phyloP scores from a whole-genome alignment of 2,888 invertebrate genomes.

The Eretmocerus hayati region DNA sequence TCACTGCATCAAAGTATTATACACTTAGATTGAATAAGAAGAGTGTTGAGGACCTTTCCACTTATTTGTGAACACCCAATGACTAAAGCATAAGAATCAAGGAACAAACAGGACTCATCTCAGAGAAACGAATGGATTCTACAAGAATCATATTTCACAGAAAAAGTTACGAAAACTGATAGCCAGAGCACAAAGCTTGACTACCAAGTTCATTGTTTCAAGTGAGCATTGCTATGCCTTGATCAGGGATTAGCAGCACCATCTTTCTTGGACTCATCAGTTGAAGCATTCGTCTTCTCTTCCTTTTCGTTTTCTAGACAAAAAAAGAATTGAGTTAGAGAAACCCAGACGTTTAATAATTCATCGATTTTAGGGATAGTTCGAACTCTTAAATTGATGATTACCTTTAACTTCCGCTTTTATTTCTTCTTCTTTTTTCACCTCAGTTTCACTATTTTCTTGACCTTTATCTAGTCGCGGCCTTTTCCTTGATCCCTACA shows the following conservation, averaged over 20 bases:
- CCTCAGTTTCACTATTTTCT: constrained; percentile 40
- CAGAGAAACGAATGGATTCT: too few relatives aligned
- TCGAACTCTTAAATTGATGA: too few relatives aligned
- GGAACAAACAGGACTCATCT: too few relatives aligned
- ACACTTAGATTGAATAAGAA: too few relatives aligned
- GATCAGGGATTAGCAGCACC: constrained; percentile 60
- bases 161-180: too few relatives aligned
- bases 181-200: too few relatives aligned
- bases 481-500: constrained; percentile 46
- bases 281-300: constrained; percentile 53
- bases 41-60: too few relatives aligned
- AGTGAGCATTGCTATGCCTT: constrained; percentile 15
- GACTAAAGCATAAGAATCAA: too few relatives aligned
- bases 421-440: constrained; percentile 45
- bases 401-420: constrained; percentile 46
- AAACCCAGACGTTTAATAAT: neutral
- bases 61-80: too few relatives aligned
- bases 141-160: too few relatives aligned
- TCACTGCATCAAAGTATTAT: too few relatives aligned
- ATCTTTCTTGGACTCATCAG: constrained; percentile 64
- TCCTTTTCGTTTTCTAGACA: constrained; percentile 60
- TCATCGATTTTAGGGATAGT: neutral
- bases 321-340: constrained; percentile 14
- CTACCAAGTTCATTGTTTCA: too few relatives aligned
- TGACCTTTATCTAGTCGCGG: constrained; percentile 43